Evolutionary conservation across 1,140 invertebrate species (phyloP).

Genomic region (Argopecten irradians): DNA sequence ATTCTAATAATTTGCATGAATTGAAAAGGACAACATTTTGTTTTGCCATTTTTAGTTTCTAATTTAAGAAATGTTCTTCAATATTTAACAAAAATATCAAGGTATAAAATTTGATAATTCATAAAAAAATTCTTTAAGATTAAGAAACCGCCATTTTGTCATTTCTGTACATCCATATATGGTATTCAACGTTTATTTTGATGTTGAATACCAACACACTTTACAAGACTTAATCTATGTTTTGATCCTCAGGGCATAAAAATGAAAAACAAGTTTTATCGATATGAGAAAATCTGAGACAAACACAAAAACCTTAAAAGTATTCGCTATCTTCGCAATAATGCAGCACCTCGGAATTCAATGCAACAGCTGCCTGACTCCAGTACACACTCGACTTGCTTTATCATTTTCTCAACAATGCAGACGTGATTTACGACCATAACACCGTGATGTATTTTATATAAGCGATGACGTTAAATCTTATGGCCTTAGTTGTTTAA

Average conservation of each 20-base stretch:
- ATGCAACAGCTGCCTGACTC: neutral
- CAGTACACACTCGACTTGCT: neutral
- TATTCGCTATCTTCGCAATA: neutral
- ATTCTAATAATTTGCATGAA: too few species aligned
- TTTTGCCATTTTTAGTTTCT: too few species aligned
- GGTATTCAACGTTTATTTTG: neutral
- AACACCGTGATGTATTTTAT: neutral
- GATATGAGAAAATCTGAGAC: neutral
- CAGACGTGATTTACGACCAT: neutral
- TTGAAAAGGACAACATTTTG: too few species aligned
- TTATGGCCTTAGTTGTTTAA: too few species aligned
- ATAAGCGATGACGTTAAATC: neutral
- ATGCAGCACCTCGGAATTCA: neutral
- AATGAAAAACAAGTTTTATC: neutral
- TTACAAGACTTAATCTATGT: neutral
- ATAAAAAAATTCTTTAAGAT: neutral
- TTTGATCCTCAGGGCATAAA: neutral
- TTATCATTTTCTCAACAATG: neutral
- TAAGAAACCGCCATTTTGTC: neutral
- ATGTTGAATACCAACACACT: too few species aligned
- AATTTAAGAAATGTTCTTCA: too few species aligned
- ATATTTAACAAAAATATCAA: too few species aligned
- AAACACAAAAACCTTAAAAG: neutral
- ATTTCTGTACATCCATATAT: neutral
- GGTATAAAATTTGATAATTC: too few species aligned